Evolutionary conservation across 1,140 invertebrate species (phyloP), one percentile per base, ranked within the genome.

Genomic region (Rhyzopertha dominica): DNA sequence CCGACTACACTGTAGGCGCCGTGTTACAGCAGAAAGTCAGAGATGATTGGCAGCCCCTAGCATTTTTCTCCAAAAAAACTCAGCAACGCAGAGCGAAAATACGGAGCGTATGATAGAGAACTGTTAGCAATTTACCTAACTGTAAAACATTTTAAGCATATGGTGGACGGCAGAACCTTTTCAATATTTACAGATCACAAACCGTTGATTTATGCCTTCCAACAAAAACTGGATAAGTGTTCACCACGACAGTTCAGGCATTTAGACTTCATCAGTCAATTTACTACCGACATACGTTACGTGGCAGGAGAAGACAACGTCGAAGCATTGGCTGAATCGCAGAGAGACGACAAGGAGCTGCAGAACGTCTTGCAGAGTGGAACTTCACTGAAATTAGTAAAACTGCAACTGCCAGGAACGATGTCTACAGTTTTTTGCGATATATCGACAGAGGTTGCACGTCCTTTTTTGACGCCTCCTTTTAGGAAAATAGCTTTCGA

Each of bases 51-150:
- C 32, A 65, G 51, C 65, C 68, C 2, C 19, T 72, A 0, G 63
- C 31, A 22, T 72, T 70, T 32, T 70, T 65, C 35, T 67, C 61
- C 1, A 59, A 46, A 7, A n/a, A 69, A 68, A 46, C 26, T 69
- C 1, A 42, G 13, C 4, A 8, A 4, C 10, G 32, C 55, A 0
- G 50, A 74, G 47, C 17, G 14, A 1, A 52, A 58, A 9, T 73
- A 66, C 43, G 52, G 41, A 13, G 46, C 61, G 2, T 66, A 53
- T 49, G 58, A 68, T 5, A 32, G 42, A 19, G 49, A 53, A 32
- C 12, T 24, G 23, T n/a, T 41, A 13, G 43, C 32, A 13, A 29
- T 44, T 9, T 43, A 35, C 26, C 8, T 24, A 16, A 32, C 17
- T 18, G 23, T 40, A 20, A 29, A 46, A 25, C 13, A 23, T 31